A percentile compares a stretch with the other conserved stretches of the same genome.
Evolutionary conservation across 2,888 invertebrate genomes (phyloP).

Genomic region (Leptogaster cylindrica): DNA sequence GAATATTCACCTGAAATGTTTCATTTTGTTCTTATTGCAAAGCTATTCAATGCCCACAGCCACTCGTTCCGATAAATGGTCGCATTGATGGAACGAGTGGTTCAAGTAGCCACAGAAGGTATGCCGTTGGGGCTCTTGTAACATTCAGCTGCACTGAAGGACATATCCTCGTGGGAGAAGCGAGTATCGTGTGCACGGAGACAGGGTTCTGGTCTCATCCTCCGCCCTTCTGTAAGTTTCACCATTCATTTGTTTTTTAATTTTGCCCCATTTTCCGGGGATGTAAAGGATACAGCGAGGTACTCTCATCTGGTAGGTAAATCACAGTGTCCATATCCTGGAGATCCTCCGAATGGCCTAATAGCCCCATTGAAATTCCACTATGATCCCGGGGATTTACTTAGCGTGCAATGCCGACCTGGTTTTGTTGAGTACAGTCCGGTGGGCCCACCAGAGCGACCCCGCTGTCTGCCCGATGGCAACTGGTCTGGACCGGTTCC

Average conservation of each 20-base stretch:
- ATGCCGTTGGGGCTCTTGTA: slow-evolving; percentile 81
- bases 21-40: slow-evolving; percentile 56
- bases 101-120: slow-evolving; percentile 65
- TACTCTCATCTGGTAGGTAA: slow-evolving; percentile 65
- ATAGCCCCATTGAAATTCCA: slow-evolving; percentile 75
- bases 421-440: slow-evolving; percentile 66
- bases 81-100: slow-evolving; percentile 63
- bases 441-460: slow-evolving; percentile 66
- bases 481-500: slow-evolving; percentile 74
- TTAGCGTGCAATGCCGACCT: slow-evolving; percentile 72
- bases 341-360: slow-evolving; percentile 74
- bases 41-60: slow-evolving; percentile 82
- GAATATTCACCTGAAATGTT: slow-evolving; percentile 10
- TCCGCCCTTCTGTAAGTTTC: slow-evolving; percentile 75
- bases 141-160: slow-evolving; percentile 77
- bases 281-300: slow-evolving; percentile 5
- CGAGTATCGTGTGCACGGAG: slow-evolving; percentile 85
- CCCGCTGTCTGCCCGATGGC: slow-evolving; percentile 71
- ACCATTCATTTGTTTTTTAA: not conserved
- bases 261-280: not conserved
- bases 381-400: slow-evolving; percentile 75
- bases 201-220: slow-evolving; percentile 88
- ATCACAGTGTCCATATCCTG: slow-evolving; percentile 74
- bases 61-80: slow-evolving; percentile 75
- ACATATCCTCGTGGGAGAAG: slow-evolving; percentile 71